These are phyloP conservation scores for Cantharis rustica DNA, from an alignment of 2,888 invertebrate genomes.

Conservation along the genomic window DNA sequence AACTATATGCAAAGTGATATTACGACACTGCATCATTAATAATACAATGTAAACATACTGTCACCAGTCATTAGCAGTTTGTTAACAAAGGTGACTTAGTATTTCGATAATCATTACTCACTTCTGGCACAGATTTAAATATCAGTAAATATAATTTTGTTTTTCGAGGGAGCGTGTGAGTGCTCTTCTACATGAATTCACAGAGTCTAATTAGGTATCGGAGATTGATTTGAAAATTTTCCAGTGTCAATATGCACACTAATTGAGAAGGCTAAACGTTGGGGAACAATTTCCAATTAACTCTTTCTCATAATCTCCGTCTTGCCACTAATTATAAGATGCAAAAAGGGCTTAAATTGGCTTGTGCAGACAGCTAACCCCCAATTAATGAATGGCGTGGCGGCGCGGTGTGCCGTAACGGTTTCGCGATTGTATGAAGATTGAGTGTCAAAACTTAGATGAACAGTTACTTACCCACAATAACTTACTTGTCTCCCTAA, in stretches of 20 bases:
- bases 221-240: slow-evolving; percentile 47
- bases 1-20: slow-evolving; percentile 37
- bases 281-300: slow-evolving; percentile 54
- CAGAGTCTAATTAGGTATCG: slow-evolving; percentile 39
- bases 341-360: slow-evolving; percentile 48
- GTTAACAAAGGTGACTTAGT: slow-evolving; percentile 44
- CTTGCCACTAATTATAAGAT: slow-evolving; percentile 49
- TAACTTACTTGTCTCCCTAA: slow-evolving; percentile 32
- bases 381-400: slow-evolving; percentile 47
- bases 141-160: slow-evolving; percentile 41
- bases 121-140: slow-evolving; percentile 42
- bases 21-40: slow-evolving; percentile 46
- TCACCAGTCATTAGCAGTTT: slow-evolving; percentile 51
- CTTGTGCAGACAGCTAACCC: slow-evolving; percentile 48
- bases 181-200: slow-evolving; percentile 42
- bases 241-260: slow-evolving; percentile 36
- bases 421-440: slow-evolving; percentile 45
- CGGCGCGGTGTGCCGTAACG: slow-evolving; percentile 38
- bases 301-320: slow-evolving; percentile 52
- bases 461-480: slow-evolving; percentile 19
- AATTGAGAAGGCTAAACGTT: slow-evolving; percentile 39
- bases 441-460: slow-evolving; percentile 43
- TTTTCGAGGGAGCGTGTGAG: slow-evolving; percentile 40
- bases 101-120: slow-evolving; percentile 34
- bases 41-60: slow-evolving; percentile 49